Base-by-base conservation (phyloP, 1,140 invertebrate genomes). In the Drosophila leontia region DNA sequence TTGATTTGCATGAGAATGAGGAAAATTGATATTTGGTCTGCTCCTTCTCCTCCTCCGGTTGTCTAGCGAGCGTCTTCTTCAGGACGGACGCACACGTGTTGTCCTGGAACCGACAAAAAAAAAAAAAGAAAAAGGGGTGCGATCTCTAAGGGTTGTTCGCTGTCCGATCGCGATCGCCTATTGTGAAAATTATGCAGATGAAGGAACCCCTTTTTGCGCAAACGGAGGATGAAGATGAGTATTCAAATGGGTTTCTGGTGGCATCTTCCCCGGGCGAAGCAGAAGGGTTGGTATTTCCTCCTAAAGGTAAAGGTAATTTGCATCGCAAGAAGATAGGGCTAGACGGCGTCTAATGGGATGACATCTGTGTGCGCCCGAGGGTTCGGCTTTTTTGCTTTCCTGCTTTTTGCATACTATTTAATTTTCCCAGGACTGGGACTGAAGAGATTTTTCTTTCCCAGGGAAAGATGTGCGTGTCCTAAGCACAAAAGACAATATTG, bases 121-220 rank as follows among this genome's bases (percentile, higher is more conserved):
- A n/a, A 1, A 1, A 19, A 1, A 11, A 51, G 11, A 42, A 67
- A 86, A 78, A 87, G 85, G 85, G 82, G 69, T 64, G 78, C 78
- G 17, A 29, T 58, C 29, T 37, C 48, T 67, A 80, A 69, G 86
- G 82, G 86, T 81, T 91, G 83, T 0, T 76, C 50, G 4, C 47
- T 11, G 53, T 23, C 8, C n/a, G 79, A 70, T 82, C 71, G 70
- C 67, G 67, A 53, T 70, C 68, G 42, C 84, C 78, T 59, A 83
- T 88, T 84, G 86, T 91, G 86, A 91, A 91, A 91, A 91, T 91
- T 91, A 91, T 91, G 86, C 86, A 91, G 76, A 88, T 88, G 80
- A 90, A 71, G 57, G 53, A 56, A 84, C 84, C 70, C 78, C 75
- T 75, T 75, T 67, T 84, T 81, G 65, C 75, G 65, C 70, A 64